A percentile compares a stretch with the other conserved stretches of the same genome.
Conservation (phyloP, 2,888 invertebrate species). For the Hypomecis punctinalis region DNA sequence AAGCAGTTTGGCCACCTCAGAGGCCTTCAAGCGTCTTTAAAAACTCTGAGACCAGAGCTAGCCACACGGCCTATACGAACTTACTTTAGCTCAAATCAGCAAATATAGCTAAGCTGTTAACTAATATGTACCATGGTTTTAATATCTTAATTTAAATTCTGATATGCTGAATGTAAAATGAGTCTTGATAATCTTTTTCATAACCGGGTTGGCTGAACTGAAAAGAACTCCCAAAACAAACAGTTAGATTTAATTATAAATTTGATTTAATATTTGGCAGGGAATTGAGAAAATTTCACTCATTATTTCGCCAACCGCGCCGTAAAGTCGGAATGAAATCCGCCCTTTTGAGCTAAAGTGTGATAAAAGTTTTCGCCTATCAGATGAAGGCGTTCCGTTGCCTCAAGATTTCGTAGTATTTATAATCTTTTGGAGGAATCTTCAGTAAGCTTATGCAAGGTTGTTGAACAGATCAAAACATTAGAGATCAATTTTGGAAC, state of each 20-base stretch:
- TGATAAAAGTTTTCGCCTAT: slow-evolving; percentile 62
- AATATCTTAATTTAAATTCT: too few relatives aligned
- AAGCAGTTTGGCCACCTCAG: too few relatives aligned
- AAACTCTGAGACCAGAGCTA: too few relatives aligned
- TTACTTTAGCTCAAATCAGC: too few relatives aligned
- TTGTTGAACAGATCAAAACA: too few relatives aligned
- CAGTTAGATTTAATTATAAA: slow-evolving; percentile 44
- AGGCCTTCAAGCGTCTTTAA: too few relatives aligned
- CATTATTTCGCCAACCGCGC: slow-evolving; percentile 52
- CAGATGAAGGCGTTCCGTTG: slow-evolving; percentile 52
- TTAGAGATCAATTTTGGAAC: too few relatives aligned
- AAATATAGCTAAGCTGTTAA: too few relatives aligned
- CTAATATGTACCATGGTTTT: too few relatives aligned
- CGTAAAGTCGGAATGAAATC: slow-evolving; percentile 50
- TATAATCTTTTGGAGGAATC: slow-evolving; percentile 35
- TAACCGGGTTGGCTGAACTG: slow-evolving; percentile 17
- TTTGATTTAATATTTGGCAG: slow-evolving; percentile 47
- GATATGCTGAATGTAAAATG: neutral
- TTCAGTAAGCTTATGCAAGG: neutral
- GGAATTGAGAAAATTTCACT: slow-evolving; percentile 53
- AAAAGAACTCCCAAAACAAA: slow-evolving; percentile 34
- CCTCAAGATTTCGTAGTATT: slow-evolving; percentile 51
- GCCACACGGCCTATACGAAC: too few relatives aligned
- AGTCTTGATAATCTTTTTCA: slow-evolving; percentile 25
- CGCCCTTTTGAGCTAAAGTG: slow-evolving; percentile 50